Conservation (phyloP, 2,113 vertebrate genomes). For the Forbesichthys agassizii region DNA sequence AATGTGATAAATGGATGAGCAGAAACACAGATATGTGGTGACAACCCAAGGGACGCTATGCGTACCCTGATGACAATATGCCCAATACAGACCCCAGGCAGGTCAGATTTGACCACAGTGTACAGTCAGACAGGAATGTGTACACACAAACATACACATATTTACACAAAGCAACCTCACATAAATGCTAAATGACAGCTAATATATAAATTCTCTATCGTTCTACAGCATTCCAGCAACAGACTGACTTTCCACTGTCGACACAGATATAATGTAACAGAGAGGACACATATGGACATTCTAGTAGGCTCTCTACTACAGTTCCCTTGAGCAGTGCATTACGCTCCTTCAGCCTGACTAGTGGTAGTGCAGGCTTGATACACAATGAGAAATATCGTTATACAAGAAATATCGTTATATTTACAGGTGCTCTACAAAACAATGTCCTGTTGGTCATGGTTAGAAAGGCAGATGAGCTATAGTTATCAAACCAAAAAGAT, state of each 20-base stretch:
- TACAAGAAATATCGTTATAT: not conserved
- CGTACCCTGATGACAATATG: slow-evolving; percentile 39
- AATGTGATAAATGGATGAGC: slow-evolving; percentile 42
- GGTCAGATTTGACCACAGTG: not conserved
- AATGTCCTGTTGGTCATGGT: not conserved
- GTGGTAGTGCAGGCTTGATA: too few relatives aligned
- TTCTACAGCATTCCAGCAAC: not conserved
- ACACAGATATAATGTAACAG: not conserved
- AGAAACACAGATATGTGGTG: slow-evolving; percentile 56
- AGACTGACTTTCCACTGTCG: not conserved
- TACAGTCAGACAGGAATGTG: slow-evolving; percentile 13
- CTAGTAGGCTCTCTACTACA: not conserved
- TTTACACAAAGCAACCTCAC: not conserved
- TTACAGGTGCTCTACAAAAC: not conserved
- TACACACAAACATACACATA: slow-evolving; percentile 5
- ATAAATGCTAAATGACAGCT: slow-evolving; percentile 2
- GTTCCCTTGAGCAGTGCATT: slow-evolving; percentile 7
- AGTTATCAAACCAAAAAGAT: not conserved
- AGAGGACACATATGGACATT: slow-evolving; percentile 4
- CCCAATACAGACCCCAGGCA: not conserved
- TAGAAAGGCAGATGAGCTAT: slow-evolving; percentile 10
- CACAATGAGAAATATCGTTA: not conserved
- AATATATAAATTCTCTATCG: not conserved
- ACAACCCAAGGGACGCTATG: slow-evolving; percentile 44
- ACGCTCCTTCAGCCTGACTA: too few relatives aligned